Conservation (phyloP, 35 echinoderm and acorn worm genomes). For the Lytechinus variegatus region DNA sequence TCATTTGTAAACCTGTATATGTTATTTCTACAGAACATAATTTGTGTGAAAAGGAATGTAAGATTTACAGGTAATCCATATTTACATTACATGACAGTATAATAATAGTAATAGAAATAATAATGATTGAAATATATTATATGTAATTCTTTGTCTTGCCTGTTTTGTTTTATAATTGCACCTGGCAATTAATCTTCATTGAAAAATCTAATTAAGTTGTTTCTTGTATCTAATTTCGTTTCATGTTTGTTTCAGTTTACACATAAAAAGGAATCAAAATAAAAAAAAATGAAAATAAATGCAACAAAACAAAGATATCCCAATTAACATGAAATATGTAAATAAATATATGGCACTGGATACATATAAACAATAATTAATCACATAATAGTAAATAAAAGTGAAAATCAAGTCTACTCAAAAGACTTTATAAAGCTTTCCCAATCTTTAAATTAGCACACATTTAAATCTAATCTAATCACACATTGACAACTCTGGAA, state of each 20-base stretch:
- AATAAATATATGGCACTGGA: no score
- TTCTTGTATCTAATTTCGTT: not conserved
- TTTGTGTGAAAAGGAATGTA: constrained; percentile 31
- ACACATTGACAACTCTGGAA: not conserved
- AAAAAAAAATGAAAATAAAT: not conserved
- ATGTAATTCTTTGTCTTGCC: not conserved
- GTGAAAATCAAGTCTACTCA: not conserved
- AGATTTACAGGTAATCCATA: constrained; percentile 6
- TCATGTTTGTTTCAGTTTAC: not conserved
- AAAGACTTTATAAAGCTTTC: not conserved
- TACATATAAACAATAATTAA: not conserved
- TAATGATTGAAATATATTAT: not conserved
- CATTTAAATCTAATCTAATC: not conserved
- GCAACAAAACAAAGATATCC: not conserved
- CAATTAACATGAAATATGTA: no score
- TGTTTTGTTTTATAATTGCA: not conserved
- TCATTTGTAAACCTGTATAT: not conserved
- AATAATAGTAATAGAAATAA: not conserved
- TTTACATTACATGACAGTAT: constrained; percentile 14
- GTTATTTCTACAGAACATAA: constrained; percentile 25
- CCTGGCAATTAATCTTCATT: constrained; percentile 19
- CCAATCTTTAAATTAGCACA: not conserved
- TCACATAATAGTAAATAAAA: not conserved
- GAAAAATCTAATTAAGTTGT: not conserved
- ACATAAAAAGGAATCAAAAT: not conserved